Evolutionary conservation across 2,888 invertebrate species (phyloP).

Genomic region (Podotricha telesiphe): DNA sequence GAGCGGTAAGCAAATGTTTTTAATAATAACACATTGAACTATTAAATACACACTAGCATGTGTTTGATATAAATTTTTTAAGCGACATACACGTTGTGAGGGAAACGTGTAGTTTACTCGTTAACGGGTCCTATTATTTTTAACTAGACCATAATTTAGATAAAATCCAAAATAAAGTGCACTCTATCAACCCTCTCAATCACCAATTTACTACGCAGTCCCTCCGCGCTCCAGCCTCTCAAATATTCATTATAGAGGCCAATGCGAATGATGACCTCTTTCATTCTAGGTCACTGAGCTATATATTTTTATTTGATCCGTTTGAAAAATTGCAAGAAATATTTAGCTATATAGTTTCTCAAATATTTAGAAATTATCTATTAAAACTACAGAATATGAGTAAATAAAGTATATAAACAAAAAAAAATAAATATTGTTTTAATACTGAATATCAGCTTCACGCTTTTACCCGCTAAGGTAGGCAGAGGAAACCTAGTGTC

Average conservation of each 20-base stretch:
- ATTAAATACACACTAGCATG: too few species aligned
- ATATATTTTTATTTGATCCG: constrained; percentile 3
- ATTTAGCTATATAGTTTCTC: too few species aligned
- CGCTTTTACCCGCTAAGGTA: too few species aligned
- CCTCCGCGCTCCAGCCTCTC: constrained; percentile 16
- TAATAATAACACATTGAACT: too few species aligned
- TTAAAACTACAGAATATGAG: too few species aligned
- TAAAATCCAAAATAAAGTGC: constrained; percentile 13
- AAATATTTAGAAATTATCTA: too few species aligned
- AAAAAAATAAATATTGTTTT: too few species aligned
- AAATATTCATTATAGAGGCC: constrained; percentile 27
- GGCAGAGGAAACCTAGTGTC: too few species aligned
- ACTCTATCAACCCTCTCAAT: constrained; percentile 26
- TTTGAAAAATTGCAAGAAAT: not conserved
- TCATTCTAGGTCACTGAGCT: constrained; percentile 13
- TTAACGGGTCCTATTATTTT: not conserved
- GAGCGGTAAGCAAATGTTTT: too few species aligned
- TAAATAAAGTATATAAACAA: too few species aligned
- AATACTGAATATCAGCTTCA: too few species aligned
- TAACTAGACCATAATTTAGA: not conserved
- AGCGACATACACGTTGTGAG: not conserved
- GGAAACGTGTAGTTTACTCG: not conserved
- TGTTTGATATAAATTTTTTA: not conserved
- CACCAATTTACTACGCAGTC: constrained; percentile 26
- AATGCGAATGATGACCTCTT: constrained; percentile 23